phyloP scores from a whole-genome alignment of 2,797 vertebrate genomes.

The Antrozous pallidus region DNA sequence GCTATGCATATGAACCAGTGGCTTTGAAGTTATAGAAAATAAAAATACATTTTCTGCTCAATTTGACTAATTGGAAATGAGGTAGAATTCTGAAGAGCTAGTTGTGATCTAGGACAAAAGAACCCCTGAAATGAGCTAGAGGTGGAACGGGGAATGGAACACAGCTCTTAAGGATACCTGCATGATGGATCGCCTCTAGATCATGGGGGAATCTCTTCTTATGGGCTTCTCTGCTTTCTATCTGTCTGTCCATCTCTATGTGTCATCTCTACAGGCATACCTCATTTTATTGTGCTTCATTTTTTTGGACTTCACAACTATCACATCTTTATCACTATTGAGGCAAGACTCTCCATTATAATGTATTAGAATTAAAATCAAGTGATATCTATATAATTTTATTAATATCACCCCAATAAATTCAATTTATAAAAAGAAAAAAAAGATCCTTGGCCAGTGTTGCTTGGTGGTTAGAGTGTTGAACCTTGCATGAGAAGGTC shows the following conservation, averaged over 20 bases:
- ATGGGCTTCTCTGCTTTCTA: background rate
- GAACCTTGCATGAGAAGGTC: too few species aligned
- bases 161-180: background rate
- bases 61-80: slow-evolving; percentile 49
- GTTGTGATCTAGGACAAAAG: slow-evolving; percentile 30
- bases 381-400: background rate
- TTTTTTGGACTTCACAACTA: background rate
- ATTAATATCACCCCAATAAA: background rate
- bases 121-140: background rate
- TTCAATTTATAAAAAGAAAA: background rate
- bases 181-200: background rate
- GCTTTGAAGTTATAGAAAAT: slow-evolving; percentile 37
- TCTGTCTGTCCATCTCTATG: background rate
- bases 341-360: background rate
- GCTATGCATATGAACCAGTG: background rate
- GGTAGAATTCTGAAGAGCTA: background rate
- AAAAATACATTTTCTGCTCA: slow-evolving; percentile 43
- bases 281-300: background rate
- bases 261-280: background rate
- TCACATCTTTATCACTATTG: background rate
- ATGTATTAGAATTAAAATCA: too few species aligned
- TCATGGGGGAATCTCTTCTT: background rate
- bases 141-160: background rate
- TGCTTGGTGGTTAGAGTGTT: too few species aligned
- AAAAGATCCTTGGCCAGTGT: too few species aligned